These are phyloP conservation scores for Venusia cambrica DNA, from an alignment of 2,888 invertebrate species.

Conservation along the genomic window DNA sequence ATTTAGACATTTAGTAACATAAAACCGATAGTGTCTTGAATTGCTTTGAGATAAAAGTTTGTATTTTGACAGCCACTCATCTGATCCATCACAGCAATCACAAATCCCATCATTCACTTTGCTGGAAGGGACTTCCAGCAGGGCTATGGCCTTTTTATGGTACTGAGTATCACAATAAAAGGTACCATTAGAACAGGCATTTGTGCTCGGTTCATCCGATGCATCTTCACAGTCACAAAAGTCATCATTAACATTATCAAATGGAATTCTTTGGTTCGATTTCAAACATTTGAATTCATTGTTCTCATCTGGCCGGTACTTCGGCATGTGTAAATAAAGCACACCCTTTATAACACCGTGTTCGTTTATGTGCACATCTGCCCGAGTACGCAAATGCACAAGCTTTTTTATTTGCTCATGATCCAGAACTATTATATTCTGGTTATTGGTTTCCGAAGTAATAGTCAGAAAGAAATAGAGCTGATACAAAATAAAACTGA, in stretches of 20 bases:
- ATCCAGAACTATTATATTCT: slow-evolving; percentile 48
- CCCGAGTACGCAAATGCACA: slow-evolving; percentile 53
- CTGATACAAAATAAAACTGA: slow-evolving; percentile 66
- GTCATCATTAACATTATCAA: slow-evolving; percentile 86
- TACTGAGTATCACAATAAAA: slow-evolving; percentile 89
- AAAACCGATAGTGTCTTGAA: slow-evolving; percentile 49
- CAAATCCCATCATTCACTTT: slow-evolving; percentile 96
- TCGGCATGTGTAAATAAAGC: slow-evolving; percentile 50
- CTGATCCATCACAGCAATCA: slow-evolving; percentile 96
- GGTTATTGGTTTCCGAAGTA: slow-evolving; percentile 48
- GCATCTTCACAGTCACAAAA: slow-evolving; percentile 93
- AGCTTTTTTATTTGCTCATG: slow-evolving; percentile 43
- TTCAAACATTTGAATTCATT: slow-evolving; percentile 68
- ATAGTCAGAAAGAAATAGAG: slow-evolving; percentile 67
- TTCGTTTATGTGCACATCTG: slow-evolving; percentile 62
- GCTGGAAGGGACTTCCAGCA: slow-evolving; percentile 82
- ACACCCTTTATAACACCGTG: slow-evolving; percentile 67
- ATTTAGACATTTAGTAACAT: slow-evolving; percentile 56
- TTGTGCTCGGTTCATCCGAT: slow-evolving; percentile 91
- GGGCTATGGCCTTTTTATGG: slow-evolving; percentile 54
- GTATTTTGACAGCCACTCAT: slow-evolving; percentile 83
- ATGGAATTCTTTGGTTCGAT: slow-evolving; percentile 56
- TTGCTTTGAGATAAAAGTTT: slow-evolving; percentile 56
- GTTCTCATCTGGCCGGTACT: slow-evolving; percentile 59
- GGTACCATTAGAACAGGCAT: slow-evolving; percentile 91